Evolutionary conservation across 1,140 invertebrate species (phyloP).

Genomic region (Formica selysi): DNA sequence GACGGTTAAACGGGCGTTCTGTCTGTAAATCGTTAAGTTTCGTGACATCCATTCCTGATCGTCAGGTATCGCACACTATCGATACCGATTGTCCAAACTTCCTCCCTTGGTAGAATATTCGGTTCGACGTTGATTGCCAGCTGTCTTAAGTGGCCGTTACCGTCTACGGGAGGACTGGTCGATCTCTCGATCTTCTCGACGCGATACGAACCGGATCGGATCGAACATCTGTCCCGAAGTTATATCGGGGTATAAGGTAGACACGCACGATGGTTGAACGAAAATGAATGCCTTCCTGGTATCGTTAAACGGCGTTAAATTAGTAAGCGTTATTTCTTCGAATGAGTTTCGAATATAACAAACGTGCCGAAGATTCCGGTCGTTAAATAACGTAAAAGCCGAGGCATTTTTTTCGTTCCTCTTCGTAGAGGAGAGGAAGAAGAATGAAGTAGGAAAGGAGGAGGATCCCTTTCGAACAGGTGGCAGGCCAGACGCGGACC

Average conservation of each 20-base stretch:
- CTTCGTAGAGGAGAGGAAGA: background rate
- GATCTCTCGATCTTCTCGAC: constrained; percentile 21
- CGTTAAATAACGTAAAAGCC: constrained; percentile 54
- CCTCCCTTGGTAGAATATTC: background rate
- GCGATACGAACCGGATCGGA: constrained; percentile 27
- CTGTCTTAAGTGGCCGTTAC: constrained; percentile 32
- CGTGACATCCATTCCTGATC: background rate
- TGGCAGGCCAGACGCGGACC: constrained; percentile 66
- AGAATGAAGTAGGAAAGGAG: too few relatives aligned
- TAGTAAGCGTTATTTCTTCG: constrained; percentile 36
- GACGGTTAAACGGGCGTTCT: background rate
- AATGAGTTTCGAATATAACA: constrained; percentile 26
- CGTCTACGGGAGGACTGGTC: background rate
- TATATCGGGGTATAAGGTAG: constrained; percentile 39
- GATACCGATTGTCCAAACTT: constrained; percentile 38
- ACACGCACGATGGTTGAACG: background rate
- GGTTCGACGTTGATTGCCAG: constrained; percentile 54
- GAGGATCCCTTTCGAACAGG: constrained; percentile 71
- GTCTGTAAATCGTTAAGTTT: constrained; percentile 70
- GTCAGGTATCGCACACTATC: constrained; percentile 44
- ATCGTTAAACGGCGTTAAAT: constrained; percentile 72
- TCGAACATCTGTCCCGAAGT: constrained; percentile 59
- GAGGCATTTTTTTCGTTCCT: constrained; percentile 10
- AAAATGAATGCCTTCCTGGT: constrained; percentile 55
- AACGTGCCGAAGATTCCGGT: constrained; percentile 19